A percentile compares a stretch with the other conserved stretches of the same genome.
Conservation (phyloP, 2,797 vertebrate species). For the Delichon dasypus region DNA sequence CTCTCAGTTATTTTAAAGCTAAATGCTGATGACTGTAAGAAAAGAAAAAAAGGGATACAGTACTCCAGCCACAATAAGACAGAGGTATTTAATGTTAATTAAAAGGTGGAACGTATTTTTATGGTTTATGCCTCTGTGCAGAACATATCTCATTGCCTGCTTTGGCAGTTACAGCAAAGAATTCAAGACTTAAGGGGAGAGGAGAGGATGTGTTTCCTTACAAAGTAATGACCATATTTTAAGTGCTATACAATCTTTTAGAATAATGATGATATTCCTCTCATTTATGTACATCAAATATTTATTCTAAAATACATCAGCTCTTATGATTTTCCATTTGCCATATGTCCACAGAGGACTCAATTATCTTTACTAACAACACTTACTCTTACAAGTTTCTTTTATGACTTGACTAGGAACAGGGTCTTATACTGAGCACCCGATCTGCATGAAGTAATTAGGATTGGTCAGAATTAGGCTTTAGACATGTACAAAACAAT, state of each 20-base stretch:
- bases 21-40: background rate
- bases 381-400: background rate
- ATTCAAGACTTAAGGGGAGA: background rate
- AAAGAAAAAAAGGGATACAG: background rate
- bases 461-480: background rate
- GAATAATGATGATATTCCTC: background rate
- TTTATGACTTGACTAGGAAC: background rate
- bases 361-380: background rate
- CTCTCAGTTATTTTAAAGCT: background rate
- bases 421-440: background rate
- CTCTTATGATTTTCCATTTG: background rate
- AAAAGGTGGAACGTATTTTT: background rate
- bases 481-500: background rate
- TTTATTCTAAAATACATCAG: conserved; percentile 6
- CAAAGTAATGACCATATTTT: background rate
- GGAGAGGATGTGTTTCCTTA: background rate
- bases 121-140: background rate
- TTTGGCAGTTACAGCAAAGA: background rate
- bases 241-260: background rate
- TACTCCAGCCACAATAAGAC: background rate
- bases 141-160: background rate
- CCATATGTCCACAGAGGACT: background rate
- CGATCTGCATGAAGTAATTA: background rate
- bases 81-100: background rate
- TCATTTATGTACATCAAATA: background rate